A percentile compares a stretch with the other conserved stretches of the same genome.
Evolutionary conservation across 2,113 vertebrate genomes (phyloP).

Genomic region (Origma solitaria): DNA sequence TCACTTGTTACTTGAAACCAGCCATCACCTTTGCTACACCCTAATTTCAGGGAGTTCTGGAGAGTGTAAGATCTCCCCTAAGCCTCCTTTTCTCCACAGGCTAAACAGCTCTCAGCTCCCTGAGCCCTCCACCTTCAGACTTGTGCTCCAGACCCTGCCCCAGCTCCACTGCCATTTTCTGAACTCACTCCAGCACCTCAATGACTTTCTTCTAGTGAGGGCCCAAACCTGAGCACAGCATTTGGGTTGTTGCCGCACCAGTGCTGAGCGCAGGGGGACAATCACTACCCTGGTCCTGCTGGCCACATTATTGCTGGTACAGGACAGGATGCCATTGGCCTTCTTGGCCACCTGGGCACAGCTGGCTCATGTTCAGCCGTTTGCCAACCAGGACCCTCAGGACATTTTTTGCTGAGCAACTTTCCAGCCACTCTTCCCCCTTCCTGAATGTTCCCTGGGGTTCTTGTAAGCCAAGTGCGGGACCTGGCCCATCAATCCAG

Average conservation of each 20-base stretch:
- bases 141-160: background rate
- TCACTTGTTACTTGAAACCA: accelerated
- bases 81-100: background rate
- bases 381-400: accelerated
- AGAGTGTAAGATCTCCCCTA: background rate
- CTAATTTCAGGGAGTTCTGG: background rate
- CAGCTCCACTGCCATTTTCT: background rate
- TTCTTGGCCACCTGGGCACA: background rate
- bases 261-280: no score
- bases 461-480: background rate
- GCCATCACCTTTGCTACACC: accelerated
- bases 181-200: background rate
- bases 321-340: background rate
- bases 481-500: accelerated
- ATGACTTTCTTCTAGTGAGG: background rate
- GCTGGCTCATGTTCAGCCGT: background rate
- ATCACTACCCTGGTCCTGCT: background rate
- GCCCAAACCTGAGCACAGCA: background rate
- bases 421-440: background rate
- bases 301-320: background rate
- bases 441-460: background rate
- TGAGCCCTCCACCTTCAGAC: background rate
- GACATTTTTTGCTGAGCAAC: background rate
- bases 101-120: background rate
- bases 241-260: background rate